Conservation (phyloP, 2,113 vertebrate species). For the Lanius ludovicianus region DNA sequence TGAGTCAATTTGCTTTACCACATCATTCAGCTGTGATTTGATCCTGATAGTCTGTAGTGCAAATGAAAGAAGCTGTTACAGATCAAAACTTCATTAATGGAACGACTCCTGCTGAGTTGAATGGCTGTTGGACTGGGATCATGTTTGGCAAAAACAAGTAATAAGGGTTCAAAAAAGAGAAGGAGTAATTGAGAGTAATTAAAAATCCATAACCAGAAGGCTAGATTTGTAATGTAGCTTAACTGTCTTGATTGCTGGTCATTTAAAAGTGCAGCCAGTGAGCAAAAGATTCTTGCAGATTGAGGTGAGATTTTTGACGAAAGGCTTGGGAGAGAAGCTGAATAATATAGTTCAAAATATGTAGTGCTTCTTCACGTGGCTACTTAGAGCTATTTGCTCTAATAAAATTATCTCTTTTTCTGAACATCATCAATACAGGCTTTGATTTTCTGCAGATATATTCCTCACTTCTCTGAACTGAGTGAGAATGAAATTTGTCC, state of each 20-base stretch:
- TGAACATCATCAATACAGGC: not conserved
- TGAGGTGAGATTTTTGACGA: not conserved
- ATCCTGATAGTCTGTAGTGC: not conserved
- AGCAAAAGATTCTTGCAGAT: not conserved
- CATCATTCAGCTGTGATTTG: not conserved
- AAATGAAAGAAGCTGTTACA: conserved; percentile 14
- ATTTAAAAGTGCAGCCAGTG: not conserved
- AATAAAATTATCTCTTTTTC: not conserved
- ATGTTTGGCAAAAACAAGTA: not conserved
- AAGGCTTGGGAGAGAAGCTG: not conserved
- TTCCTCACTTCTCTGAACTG: not conserved
- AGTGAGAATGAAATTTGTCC: not conserved
- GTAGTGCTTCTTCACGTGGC: not conserved
- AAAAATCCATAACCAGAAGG: conserved; percentile 14
- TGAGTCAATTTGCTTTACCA: not conserved
- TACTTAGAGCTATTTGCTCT: not conserved
- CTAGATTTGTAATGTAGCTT: not conserved
- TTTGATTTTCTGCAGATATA: not conserved
- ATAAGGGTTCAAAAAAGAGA: not conserved
- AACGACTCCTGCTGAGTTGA: not conserved
- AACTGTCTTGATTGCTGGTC: not conserved
- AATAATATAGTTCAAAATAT: not conserved
- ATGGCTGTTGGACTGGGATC: not conserved
- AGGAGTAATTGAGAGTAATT: conserved; percentile 16
- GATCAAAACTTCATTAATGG: conserved; percentile 31